Evolutionary conservation across 2,797 vertebrate genomes (phyloP), one percentile per base, ranked within the genome.

Genomic region (Microctenopoma steveboyesi): DNA sequence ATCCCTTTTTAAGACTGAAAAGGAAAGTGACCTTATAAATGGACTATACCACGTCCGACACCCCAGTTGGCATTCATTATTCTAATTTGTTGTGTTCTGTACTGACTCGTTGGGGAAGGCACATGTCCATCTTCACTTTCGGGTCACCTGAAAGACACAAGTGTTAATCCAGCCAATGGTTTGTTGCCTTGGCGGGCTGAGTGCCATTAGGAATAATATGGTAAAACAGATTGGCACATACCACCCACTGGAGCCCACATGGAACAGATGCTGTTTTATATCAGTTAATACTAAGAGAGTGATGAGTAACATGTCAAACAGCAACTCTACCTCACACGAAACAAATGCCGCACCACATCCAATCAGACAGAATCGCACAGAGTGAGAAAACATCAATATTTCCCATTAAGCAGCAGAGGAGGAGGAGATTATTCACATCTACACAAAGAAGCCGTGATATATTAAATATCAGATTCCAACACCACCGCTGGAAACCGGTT

Each of bases 111-210:
- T 28, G 42, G 35, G 52, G 39, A 69, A 25, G 9, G 1, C 4
- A 37, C 2, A 16, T n/a, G 37, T 60, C 52, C 6, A 43, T 50
- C 16, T 37, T 47, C 18, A 40, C 3, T 46, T 71, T 16, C 2
- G 37, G 40, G 51, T 74, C 50, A 42, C 7, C 13, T 11, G 1
- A 55, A 35, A 42, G 48, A 45, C 25, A 45, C 16, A 70, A 68
- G 69, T 69, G 74, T 75, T 86, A 84, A 86, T 86, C 82, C 79
- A 70, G 37, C 35, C 66, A 60, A 50, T 70, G 74, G 84, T 79
- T 78, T 84, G 84, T 83, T 56, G 37, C 61, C 61, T 61, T 80
- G 82, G 84, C 76, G 79, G 76, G 15, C 47, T 47, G 4, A 72
- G 53, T 61, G 43, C 25, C 14, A n/a, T 65, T 27, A 70, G 76